phyloP scores from a whole-genome alignment of 2,113 vertebrate species.

The Amblyornis subalaris region DNA sequence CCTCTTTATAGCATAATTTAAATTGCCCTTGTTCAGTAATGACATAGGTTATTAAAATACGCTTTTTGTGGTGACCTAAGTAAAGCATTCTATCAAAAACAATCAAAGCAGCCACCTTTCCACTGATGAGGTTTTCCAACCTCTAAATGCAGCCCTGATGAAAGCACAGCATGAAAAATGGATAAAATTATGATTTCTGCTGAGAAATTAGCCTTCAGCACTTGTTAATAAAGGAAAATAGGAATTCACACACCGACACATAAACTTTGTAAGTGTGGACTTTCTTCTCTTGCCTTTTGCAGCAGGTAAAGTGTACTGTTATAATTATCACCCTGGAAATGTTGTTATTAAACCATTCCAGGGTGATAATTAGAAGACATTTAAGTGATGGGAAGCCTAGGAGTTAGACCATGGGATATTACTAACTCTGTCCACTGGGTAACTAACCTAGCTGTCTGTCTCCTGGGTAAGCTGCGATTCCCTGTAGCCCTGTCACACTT shows the following conservation, averaged over 20 bases:
- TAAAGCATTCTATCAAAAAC: slow-evolving; percentile 64
- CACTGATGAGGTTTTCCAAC: slow-evolving; percentile 26
- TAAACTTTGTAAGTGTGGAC: slow-evolving; percentile 36
- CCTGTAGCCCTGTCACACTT: neutral
- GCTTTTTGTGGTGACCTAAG: slow-evolving; percentile 60
- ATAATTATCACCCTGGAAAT: slow-evolving; percentile 45
- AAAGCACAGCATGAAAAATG: slow-evolving; percentile 59
- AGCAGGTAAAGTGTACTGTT: slow-evolving; percentile 20
- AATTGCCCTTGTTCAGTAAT: slow-evolving; percentile 47
- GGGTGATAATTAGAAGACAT: neutral
- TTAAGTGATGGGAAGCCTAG: neutral
- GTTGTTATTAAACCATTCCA: slow-evolving; percentile 10
- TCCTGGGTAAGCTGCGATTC: neutral
- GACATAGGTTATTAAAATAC: slow-evolving; percentile 66
- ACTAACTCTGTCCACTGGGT: neutral
- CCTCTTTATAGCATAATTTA: slow-evolving; percentile 61
- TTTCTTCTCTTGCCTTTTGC: slow-evolving; percentile 55
- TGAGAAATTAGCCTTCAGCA: slow-evolving; percentile 66
- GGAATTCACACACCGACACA: slow-evolving; percentile 60
- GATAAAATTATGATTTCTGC: slow-evolving; percentile 59
- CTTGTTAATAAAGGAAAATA: slow-evolving; percentile 71
- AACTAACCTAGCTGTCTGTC: neutral
- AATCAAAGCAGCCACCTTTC: slow-evolving; percentile 32
- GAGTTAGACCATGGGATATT: neutral
- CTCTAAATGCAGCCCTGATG: slow-evolving; percentile 14